A percentile compares a stretch with the other conserved stretches of the same genome.
These are phyloP conservation scores for Connochaetes taurinus DNA, from an alignment of 2,113 vertebrate genomes.

Conservation along the genomic window DNA sequence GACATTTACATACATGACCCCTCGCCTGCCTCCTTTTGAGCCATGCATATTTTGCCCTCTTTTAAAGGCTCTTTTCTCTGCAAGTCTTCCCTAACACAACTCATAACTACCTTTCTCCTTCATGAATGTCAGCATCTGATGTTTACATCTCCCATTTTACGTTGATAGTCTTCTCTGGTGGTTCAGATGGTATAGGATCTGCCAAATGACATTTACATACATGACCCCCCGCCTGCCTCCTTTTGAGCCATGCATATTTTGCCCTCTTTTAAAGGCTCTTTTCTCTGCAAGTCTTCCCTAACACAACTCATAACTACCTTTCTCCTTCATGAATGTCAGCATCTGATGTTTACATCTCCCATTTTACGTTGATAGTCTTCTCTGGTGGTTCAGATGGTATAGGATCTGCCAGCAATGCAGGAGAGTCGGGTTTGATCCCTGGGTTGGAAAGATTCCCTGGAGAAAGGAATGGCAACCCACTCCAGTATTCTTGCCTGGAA, in stretches of 20 bases:
- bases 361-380: background rate
- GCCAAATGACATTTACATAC: slow-evolving; percentile 11
- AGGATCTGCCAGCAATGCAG: background rate
- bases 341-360: background rate
- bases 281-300: background rate
- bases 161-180: background rate
- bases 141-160: background rate
- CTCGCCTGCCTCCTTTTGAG: background rate
- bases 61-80: background rate
- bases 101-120: background rate
- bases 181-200: background rate
- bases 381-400: background rate
- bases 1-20: background rate
- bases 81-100: background rate
- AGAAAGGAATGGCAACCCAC: background rate
- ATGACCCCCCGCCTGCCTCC: background rate
- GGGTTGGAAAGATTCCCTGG: background rate
- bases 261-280: background rate
- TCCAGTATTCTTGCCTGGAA: background rate
- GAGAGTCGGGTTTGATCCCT: background rate
- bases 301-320: background rate
- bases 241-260: slow-evolving; percentile 2
- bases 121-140: background rate
- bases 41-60: background rate
- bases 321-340: background rate